Conservation (phyloP, 2,113 vertebrate genomes). For the Gobiocypris rarus region DNA sequence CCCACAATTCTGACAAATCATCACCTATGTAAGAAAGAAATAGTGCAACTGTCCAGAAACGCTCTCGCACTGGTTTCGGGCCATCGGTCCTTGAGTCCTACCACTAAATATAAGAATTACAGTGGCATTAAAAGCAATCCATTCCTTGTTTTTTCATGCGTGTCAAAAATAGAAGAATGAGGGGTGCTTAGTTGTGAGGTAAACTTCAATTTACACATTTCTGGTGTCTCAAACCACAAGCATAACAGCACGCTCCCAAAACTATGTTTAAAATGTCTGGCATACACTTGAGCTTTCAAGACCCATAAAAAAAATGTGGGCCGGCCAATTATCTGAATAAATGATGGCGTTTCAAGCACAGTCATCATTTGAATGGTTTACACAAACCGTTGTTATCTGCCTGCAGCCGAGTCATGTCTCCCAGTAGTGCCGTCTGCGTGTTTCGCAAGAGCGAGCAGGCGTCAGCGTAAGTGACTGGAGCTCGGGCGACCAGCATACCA, state of each 20-base stretch:
- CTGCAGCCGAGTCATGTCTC: conserved; percentile 16
- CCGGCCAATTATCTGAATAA: conserved; percentile 47
- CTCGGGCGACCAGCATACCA: conserved; percentile 38
- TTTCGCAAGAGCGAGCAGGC: conserved; percentile 15
- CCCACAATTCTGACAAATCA: neutral
- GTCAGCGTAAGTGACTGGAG: conserved; percentile 37
- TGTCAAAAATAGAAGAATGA: conserved; percentile 29
- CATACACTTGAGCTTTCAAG: conserved; percentile 45
- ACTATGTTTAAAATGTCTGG: conserved; percentile 60
- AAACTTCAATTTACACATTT: conserved; percentile 49
- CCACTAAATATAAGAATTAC: neutral
- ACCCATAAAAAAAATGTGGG: conserved; percentile 41
- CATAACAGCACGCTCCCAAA: conserved; percentile 41
- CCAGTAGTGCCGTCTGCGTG: conserved; percentile 5
- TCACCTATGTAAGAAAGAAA: neutral
- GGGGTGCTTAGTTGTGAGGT: neutral
- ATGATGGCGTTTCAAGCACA: conserved; percentile 14
- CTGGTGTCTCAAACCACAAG: conserved; percentile 49
- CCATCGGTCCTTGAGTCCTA: neutral
- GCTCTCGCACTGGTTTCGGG: neutral
- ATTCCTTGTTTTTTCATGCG: neutral
- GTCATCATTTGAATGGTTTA: conserved; percentile 31
- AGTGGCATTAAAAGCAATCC: neutral
- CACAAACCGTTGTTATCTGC: conserved; percentile 29
- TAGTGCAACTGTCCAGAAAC: neutral